A percentile compares a stretch with the other conserved stretches of the same genome.
phyloP scores from a whole-genome alignment of 2,113 vertebrate species.

The Daboia siamensis region DNA sequence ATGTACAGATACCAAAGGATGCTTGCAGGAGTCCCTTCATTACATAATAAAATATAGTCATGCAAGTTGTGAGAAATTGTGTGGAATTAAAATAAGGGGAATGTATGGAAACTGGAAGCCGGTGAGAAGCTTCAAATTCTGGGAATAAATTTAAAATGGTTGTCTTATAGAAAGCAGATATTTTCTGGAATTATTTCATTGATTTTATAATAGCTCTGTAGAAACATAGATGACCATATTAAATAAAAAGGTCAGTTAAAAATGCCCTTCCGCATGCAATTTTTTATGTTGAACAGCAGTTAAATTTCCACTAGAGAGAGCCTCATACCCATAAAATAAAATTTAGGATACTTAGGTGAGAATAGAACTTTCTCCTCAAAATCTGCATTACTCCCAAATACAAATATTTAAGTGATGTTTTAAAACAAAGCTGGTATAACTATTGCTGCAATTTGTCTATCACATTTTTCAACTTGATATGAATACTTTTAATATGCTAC shows the following conservation, averaged over 20 bases:
- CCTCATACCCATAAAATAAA: not conserved
- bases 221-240: not conserved
- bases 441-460: not conserved
- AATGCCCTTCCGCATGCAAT: not conserved
- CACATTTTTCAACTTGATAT: not conserved
- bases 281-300: not conserved
- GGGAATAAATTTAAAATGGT: no score
- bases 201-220: not conserved
- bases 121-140: not conserved
- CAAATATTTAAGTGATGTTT: not conserved
- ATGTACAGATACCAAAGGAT: not conserved
- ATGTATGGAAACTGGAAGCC: not conserved
- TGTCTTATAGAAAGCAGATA: not conserved
- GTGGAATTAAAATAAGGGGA: not conserved
- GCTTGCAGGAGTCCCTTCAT: not conserved
- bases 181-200: not conserved
- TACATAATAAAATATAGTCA: not conserved
- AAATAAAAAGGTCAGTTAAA: not conserved
- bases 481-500: not conserved
- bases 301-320: constrained; percentile 4
- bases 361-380: not conserved
- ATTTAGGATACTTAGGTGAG: no score
- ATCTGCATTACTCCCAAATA: not conserved
- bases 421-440: not conserved
- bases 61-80: not conserved